These are phyloP conservation scores for Mythimna loreyi DNA, from an alignment of 2,888 invertebrate genomes.

Conservation along the genomic window DNA sequence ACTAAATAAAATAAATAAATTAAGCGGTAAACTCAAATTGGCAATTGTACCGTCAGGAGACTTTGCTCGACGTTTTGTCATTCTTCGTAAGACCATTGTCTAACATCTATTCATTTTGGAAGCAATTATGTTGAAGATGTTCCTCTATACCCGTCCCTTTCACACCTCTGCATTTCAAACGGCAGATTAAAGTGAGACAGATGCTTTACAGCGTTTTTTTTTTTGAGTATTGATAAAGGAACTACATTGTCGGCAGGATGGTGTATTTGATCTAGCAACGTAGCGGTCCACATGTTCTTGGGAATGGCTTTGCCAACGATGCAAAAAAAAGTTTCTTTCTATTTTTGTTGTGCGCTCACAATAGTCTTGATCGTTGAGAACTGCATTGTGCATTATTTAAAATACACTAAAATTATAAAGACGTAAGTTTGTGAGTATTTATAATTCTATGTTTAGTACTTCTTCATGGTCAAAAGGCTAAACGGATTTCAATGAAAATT, in stretches of 20 bases:
- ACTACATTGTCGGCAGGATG: conserved; percentile 89
- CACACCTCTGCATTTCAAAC: conserved; percentile 58
- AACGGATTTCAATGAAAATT: background rate
- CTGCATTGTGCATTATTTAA: conserved; percentile 30
- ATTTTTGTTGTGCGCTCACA: conserved; percentile 65
- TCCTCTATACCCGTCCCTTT: conserved; percentile 72
- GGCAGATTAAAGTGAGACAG: conserved; percentile 76
- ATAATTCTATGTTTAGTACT: no score
- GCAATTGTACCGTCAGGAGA: conserved; percentile 65
- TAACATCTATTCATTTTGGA: conserved; percentile 85
- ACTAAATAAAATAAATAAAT: conserved; percentile 60
- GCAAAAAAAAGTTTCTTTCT: conserved; percentile 87
- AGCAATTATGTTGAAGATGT: conserved; percentile 83
- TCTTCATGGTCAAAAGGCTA: no score
- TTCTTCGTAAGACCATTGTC: conserved; percentile 79
- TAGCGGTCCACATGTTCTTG: conserved; percentile 90
- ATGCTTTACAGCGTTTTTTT: conserved; percentile 77
- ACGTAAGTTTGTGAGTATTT: background rate
- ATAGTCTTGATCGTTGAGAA: conserved; percentile 75
- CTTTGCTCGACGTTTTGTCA: conserved; percentile 73
- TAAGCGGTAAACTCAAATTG: conserved; percentile 60
- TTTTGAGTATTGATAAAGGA: conserved; percentile 84
- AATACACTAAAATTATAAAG: background rate
- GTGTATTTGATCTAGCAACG: conserved; percentile 90
- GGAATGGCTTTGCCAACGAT: conserved; percentile 88